These are phyloP conservation scores for Xiphorhynchus erythropygius DNA, from an alignment of 2,797 vertebrate species.

Conservation along the genomic window DNA sequence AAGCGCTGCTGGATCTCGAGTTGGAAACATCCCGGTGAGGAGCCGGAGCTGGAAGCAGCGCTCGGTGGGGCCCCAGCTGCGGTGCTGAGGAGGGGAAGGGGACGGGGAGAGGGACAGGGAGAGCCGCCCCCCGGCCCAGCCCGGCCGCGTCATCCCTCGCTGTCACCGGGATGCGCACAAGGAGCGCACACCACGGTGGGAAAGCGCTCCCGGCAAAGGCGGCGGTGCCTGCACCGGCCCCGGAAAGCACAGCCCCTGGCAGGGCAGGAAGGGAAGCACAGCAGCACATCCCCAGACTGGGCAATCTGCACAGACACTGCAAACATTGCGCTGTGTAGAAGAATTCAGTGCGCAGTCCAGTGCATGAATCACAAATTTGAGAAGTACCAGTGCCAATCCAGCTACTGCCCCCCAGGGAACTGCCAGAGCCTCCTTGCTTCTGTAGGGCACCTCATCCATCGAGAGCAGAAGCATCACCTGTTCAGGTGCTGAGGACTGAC, in stretches of 20 bases:
- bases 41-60: background rate
- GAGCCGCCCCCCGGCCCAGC: too few species aligned
- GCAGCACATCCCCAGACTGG: background rate
- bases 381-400: background rate
- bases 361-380: too few species aligned
- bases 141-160: background rate
- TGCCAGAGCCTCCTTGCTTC: background rate
- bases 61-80: background rate
- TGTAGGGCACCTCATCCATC: background rate
- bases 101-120: too few species aligned
- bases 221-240: background rate
- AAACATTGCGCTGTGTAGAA: background rate
- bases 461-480: background rate
- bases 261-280: background rate
- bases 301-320: too few species aligned
- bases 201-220: background rate
- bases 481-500: background rate
- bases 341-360: background rate
- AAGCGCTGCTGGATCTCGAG: background rate
- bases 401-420: too few species aligned
- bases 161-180: background rate
- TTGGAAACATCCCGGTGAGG: fast-evolving
- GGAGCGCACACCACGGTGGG: background rate
- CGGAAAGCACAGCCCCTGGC: fast-evolving
- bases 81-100: background rate